Evolutionary conservation across 2,797 vertebrate genomes (phyloP).

Genomic region (Pseudochaenichthys georgianus): DNA sequence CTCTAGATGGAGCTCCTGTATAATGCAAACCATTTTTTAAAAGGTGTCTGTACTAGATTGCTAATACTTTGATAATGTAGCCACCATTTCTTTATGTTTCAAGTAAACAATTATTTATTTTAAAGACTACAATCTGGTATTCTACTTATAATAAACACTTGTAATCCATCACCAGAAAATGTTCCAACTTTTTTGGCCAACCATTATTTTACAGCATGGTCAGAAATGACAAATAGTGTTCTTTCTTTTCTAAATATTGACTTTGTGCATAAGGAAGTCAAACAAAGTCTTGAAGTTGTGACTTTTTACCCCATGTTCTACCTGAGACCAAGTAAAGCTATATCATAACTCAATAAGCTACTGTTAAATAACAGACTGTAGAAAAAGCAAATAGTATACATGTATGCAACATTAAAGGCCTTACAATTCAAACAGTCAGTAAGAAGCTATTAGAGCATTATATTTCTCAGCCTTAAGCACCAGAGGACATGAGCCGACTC

Average conservation of each 20-base stretch:
- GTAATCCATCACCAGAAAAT: neutral
- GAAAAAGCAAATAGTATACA: neutral
- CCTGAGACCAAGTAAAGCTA: neutral
- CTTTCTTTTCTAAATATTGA: neutral
- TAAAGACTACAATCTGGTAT: neutral
- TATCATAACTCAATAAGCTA: neutral
- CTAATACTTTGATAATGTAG: neutral
- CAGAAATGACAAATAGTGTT: neutral
- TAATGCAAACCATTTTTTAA: neutral
- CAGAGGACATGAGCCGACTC: neutral
- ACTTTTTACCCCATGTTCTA: neutral
- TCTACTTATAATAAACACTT: neutral
- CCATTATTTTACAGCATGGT: neutral
- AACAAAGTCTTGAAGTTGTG: neutral
- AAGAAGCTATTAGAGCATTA: neutral
- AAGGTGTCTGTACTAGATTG: neutral
- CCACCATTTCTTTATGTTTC: neutral
- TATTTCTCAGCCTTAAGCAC: neutral
- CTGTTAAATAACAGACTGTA: conserved; percentile 6
- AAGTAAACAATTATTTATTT: neutral
- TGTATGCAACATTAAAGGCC: neutral
- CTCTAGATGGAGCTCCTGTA: conserved; percentile 63
- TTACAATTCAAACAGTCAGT: neutral
- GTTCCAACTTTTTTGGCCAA: neutral
- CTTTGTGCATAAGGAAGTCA: neutral